phyloP scores from a whole-genome alignment of 2,113 vertebrate species.

The Pachypanchax playfairii region DNA sequence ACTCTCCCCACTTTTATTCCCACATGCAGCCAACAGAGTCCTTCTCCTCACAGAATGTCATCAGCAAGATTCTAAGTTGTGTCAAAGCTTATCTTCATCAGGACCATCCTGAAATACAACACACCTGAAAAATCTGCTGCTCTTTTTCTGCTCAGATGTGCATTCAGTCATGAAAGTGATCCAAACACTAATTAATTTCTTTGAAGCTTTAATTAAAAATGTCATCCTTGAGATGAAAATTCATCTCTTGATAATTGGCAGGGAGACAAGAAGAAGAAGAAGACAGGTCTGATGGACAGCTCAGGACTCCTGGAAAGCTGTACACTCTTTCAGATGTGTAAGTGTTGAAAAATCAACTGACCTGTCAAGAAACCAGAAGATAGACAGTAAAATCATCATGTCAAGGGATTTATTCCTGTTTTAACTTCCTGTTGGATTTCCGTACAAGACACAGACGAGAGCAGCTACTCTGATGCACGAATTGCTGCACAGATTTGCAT shows the following conservation, averaged over 20 bases:
- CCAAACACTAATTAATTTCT: neutral
- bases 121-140: neutral
- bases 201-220: neutral
- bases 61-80: constrained; percentile 4
- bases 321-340: no score
- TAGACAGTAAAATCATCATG: no score
- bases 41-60: neutral
- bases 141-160: neutral
- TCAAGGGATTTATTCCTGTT: no score
- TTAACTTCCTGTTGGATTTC: no score
- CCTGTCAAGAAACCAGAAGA: no score
- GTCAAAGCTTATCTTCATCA: neutral
- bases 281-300: neutral
- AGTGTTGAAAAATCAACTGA: neutral
- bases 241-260: neutral
- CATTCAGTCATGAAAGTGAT: neutral
- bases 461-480: no score
- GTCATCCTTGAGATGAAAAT: neutral
- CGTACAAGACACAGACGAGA: no score
- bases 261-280: neutral
- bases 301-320: neutral
- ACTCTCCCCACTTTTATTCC: constrained; percentile 13
- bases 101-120: neutral
- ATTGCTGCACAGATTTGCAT: no score
- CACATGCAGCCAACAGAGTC: constrained; percentile 20